Conservation (phyloP, 2,113 vertebrate species). For the Thunnus thynnus region DNA sequence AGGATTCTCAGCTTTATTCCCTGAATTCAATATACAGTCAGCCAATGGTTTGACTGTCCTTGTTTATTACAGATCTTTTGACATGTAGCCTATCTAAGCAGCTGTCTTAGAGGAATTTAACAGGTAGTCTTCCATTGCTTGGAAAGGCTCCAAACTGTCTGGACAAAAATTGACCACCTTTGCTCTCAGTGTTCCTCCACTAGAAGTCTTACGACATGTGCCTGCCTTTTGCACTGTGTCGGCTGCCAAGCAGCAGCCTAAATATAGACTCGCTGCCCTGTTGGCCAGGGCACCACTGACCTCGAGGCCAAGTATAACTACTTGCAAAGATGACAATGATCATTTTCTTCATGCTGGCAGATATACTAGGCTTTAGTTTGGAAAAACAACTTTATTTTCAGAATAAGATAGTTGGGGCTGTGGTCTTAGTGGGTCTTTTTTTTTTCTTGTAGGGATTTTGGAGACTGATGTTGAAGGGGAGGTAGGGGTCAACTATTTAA, state of each 20-base stretch:
- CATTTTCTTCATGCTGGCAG: slow-evolving; percentile 5
- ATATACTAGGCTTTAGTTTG: background rate
- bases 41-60: background rate
- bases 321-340: slow-evolving; percentile 49
- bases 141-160: slow-evolving; percentile 73
- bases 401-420: background rate
- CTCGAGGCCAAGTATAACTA: slow-evolving; percentile 61
- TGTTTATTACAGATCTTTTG: slow-evolving; percentile 11
- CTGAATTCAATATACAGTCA: slow-evolving; percentile 1
- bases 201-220: slow-evolving; percentile 65
- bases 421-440: background rate
- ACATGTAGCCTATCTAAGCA: slow-evolving; percentile 6
- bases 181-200: slow-evolving; percentile 60
- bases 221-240: slow-evolving; percentile 58
- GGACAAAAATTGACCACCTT: slow-evolving; percentile 70
- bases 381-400: background rate
- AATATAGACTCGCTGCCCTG: slow-evolving; percentile 70
- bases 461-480: background rate
- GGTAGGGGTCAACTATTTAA: slow-evolving; percentile 25
- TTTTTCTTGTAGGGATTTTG: background rate
- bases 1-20: background rate
- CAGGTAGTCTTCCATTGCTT: slow-evolving; percentile 54
- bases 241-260: slow-evolving; percentile 71
- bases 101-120: slow-evolving; percentile 55
- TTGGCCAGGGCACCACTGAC: slow-evolving; percentile 62